Evolutionary conservation across 2,797 vertebrate species (phyloP), one percentile per base, ranked within the genome.

Genomic region (Pagetopsis macropterus): DNA sequence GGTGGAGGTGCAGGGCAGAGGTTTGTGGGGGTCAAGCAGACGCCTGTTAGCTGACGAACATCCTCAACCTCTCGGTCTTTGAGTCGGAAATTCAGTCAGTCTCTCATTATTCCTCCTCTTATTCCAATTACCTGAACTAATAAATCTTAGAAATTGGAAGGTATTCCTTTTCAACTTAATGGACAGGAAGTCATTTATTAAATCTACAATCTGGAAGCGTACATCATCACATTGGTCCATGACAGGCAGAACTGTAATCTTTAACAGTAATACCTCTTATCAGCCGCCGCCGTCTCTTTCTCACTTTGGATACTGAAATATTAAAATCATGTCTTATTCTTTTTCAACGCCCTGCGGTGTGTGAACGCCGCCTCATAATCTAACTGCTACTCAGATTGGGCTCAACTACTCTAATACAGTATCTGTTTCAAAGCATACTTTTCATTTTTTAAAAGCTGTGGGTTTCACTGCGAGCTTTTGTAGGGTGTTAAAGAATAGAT

Each of bases 131-230:
- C 94, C 93, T 94, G 92, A 92, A 84, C 89, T 90, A 93, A 95
- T 95, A 95, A 95, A 95, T 95, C 94, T 94, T 57, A 70, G 65
- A 87, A 89, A 94, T 82, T 89, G 89, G 88, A 83, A 88, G 90
- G 87, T 90, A 91, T 94, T 94, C 89, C 89, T 93, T 92, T 87
- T 89, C 87, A 84, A 92, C 91, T 85, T 94, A 94, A 94, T 93
- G 88, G 94, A 95, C 94, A 95, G 94, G 94, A 95, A 94, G 94
- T 93, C 87, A 88, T 95, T 91, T 84, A 93, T 94, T 94, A 94
- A 91, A 92, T 83, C 85, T 83, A 84, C 89, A 84, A 86, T 92
- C 80, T 81, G 40, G 83, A 90, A 76, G 81, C 81, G 84, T 78
- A 61, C 87, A 92, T 92, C 90, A 89, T 90, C 89, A 89, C 91